Evolutionary conservation across 2,113 vertebrate species (phyloP).

Genomic region (Rhynchopsitta pachyrhyncha): DNA sequence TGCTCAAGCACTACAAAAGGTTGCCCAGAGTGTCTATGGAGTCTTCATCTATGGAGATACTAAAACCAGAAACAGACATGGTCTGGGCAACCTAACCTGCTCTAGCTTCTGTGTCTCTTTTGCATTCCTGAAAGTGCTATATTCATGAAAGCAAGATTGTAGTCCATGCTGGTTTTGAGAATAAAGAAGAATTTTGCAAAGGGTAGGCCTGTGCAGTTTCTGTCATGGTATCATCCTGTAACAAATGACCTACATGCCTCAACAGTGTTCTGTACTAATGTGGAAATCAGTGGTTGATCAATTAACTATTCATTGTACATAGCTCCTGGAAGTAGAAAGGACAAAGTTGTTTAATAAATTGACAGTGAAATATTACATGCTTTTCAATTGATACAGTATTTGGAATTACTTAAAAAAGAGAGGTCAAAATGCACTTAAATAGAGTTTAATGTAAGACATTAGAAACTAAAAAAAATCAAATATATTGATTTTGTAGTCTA

Average conservation of each 20-base stretch:
- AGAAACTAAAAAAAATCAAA: background rate
- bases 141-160: background rate
- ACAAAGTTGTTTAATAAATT: background rate
- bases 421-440: background rate
- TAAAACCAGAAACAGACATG: background rate
- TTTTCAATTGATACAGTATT: background rate
- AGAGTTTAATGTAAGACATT: background rate
- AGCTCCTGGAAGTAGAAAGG: background rate
- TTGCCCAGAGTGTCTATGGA: background rate
- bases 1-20: background rate
- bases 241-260: background rate
- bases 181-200: background rate
- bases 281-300: background rate
- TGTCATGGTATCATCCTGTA: background rate
- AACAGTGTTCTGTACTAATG: background rate
- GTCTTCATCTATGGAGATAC: background rate
- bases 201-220: background rate
- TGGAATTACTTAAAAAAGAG: background rate
- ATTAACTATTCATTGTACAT: background rate
- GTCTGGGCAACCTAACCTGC: background rate
- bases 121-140: background rate
- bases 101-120: background rate
- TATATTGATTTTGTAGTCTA: background rate
- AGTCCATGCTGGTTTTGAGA: background rate
- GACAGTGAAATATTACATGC: background rate